phyloP scores from a whole-genome alignment of 2,888 invertebrate genomes.

The Salticus scenicus region DNA sequence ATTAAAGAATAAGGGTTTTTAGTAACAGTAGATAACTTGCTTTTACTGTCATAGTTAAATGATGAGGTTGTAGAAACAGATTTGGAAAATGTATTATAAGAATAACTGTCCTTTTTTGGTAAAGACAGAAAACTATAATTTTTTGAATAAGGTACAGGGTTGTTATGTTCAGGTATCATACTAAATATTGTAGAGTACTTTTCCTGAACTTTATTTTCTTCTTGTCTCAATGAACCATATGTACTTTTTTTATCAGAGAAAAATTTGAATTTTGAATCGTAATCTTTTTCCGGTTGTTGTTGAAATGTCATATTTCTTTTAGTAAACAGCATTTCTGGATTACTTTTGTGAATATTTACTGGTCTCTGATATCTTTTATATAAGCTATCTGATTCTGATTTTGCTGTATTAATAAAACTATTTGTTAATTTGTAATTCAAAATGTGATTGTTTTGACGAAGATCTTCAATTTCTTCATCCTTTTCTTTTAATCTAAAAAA shows the following conservation, averaged over 20 bases:
- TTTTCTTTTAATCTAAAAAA: conserved; percentile 50
- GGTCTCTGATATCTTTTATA: background rate
- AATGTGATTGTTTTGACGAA: conserved; percentile 47
- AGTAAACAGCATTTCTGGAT: conserved; percentile 15
- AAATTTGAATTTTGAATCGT: conserved; percentile 72
- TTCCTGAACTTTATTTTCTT: conserved; percentile 28
- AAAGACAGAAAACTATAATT: background rate
- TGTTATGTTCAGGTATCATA: background rate
- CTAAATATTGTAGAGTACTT: conserved; percentile 45
- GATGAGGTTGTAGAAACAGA: background rate
- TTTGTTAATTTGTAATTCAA: conserved; percentile 53
- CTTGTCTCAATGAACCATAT: conserved; percentile 33
- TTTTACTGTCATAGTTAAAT: conserved; percentile 7
- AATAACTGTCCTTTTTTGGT: background rate
- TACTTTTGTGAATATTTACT: background rate
- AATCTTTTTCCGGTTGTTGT: conserved; percentile 10
- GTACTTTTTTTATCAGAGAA: conserved; percentile 43
- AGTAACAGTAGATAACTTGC: conserved; percentile 20
- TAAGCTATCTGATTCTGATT: background rate
- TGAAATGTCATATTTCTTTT: background rate
- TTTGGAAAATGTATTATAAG: background rate
- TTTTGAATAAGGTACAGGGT: background rate
- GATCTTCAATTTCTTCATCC: conserved; percentile 51
- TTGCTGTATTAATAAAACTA: conserved; percentile 10
- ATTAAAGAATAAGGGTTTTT: background rate